Evolutionary conservation across 2,888 invertebrate species (phyloP), one percentile per base, ranked within the genome.

Genomic region (Scaeva pyrastri): DNA sequence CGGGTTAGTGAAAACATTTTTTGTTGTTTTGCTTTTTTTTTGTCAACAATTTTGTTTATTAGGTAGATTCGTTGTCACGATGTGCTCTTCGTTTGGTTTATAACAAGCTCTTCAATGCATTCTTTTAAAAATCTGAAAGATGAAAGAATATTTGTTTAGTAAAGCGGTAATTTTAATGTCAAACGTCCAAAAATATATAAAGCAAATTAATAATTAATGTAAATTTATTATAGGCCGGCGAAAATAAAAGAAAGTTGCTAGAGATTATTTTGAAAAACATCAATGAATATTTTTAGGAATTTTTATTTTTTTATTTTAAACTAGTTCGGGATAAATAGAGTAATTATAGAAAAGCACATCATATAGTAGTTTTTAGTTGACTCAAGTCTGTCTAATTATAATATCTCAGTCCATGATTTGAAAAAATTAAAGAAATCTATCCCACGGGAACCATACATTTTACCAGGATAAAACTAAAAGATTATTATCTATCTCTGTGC

Each of bases 21-120:
- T 64, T 68, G 60, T 74, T 58, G 16, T 60, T 73, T 41, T 73
- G 19, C 71, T 23, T 70, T 45, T 68, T 58, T 52, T 77, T 31
- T 31, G 31, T 72, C 16, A 50, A 39, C 19, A 50, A 50, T 62
- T 70, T 83, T 83, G 55, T 74, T 73, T 78, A 78, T 73, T 80
- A 74, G 82, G 86, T 86, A 74, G 81, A 86, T 86, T 86, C 86
- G 86, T 86, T 86, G 86, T 86, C 81, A 82, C 86, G 86, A 86
- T 77, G 77, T 86, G 73, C 70, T 86, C 73, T 82, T 81, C 73
- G 77, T 77, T 76, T 74, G 73, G 73, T 77, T 82, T 48, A 64
- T 77, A 74, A 82, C 82, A 86, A 82, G 72, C 68, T 85, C 68
- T 73, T 75, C 66, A 84, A 66, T 79, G 71, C 79, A 80, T 76